phyloP scores from a whole-genome alignment of 2,888 invertebrate species.

The Rotaria socialis region DNA sequence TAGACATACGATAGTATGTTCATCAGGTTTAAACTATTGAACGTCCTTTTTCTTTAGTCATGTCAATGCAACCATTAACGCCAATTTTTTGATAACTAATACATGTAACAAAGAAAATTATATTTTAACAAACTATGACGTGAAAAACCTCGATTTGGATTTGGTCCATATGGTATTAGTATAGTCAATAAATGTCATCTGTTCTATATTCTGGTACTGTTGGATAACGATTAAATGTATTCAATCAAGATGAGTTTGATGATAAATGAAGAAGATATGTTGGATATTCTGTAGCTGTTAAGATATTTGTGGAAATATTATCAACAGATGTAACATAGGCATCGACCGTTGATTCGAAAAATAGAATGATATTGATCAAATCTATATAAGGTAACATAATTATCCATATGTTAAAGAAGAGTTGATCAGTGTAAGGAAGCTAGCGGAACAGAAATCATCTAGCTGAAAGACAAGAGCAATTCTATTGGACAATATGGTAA shows the following conservation, averaged over 20 bases:
- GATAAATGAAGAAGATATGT: neutral
- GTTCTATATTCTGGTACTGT: neutral
- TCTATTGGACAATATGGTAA: no score
- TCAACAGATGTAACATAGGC: neutral
- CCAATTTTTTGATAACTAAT: neutral
- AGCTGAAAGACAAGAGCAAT: no score
- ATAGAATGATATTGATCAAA: neutral
- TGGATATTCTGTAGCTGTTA: neutral
- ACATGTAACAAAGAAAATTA: neutral
- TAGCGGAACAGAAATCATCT: no score
- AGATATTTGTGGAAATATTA: neutral
- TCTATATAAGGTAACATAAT: neutral
- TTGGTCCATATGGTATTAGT: neutral
- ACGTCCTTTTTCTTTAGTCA: neutral
- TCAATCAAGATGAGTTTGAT: neutral
- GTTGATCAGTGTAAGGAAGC: no score
- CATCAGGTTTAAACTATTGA: neutral
- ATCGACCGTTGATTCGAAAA: neutral
- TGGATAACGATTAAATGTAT: neutral
- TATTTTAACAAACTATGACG: neutral
- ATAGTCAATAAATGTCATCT: neutral
- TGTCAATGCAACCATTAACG: neutral
- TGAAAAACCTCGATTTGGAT: conserved; percentile 1
- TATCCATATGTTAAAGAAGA: neutral
- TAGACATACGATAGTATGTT: neutral